These are phyloP conservation scores for Hydropsyche tenuis DNA, from an alignment of 1,140 invertebrate species.

Conservation along the genomic window DNA sequence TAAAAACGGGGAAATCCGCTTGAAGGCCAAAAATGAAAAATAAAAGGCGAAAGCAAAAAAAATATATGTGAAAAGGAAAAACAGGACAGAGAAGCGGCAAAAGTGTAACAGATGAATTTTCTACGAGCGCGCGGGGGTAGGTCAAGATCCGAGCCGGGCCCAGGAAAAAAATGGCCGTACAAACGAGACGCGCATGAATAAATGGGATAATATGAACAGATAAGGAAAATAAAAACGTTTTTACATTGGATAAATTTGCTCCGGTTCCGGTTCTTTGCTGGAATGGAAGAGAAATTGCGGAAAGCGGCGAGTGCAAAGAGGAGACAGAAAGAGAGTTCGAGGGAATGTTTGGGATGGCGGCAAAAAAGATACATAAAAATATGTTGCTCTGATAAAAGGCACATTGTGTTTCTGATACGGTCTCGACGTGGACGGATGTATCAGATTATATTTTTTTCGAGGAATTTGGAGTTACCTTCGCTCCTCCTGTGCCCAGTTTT, in stretches of 20 bases:
- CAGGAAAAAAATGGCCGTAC: slow-evolving; percentile 33
- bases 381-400: slow-evolving; percentile 31
- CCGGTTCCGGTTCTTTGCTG: slow-evolving; percentile 19
- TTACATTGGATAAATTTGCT: slow-evolving; percentile 42
- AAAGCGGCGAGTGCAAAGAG: slow-evolving; percentile 4
- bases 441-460: slow-evolving; percentile 24
- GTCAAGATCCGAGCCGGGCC: not conserved
- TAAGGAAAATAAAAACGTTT: slow-evolving; percentile 43
- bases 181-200: slow-evolving; percentile 42
- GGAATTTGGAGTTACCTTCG: not conserved
- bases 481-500: not conserved
- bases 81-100: not conserved
- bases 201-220: slow-evolving; percentile 42
- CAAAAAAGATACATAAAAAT: slow-evolving; percentile 22
- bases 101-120: slow-evolving; percentile 38
- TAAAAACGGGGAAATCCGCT: slow-evolving; percentile 10
- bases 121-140: slow-evolving; percentile 32
- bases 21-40: not conserved
- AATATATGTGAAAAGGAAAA: slow-evolving; percentile 5
- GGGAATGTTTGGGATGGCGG: not conserved
- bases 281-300: slow-evolving; percentile 20
- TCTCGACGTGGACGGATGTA: slow-evolving; percentile 32
- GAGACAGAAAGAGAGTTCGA: not conserved
- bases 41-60: not conserved
- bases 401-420: slow-evolving; percentile 31